Percentiles rank a stretch among this genome's conserved stretches.
These are phyloP conservation scores for Beaufortia kweichowensis DNA, from an alignment of 2,113 vertebrate genomes.

Conservation along the genomic window DNA sequence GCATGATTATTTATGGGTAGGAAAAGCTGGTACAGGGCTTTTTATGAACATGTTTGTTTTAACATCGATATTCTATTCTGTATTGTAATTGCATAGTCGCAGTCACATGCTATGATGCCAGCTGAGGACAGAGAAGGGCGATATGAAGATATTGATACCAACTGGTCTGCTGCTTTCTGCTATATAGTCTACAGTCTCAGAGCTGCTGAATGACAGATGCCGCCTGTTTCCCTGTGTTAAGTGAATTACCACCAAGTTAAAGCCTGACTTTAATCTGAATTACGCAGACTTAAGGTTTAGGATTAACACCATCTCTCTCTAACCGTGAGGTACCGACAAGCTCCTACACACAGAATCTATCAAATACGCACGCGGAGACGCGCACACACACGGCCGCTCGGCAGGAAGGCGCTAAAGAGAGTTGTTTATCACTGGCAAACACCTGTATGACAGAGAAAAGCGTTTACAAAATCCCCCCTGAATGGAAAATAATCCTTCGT, in stretches of 20 bases:
- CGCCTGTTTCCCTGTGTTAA: slow-evolving; percentile 41
- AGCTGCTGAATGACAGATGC: slow-evolving; percentile 20
- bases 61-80: neutral
- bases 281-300: slow-evolving; percentile 42
- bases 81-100: neutral
- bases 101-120: slow-evolving; percentile 11
- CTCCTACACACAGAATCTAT: slow-evolving; percentile 32
- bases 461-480: slow-evolving; percentile 39
- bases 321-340: slow-evolving; percentile 39
- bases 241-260: slow-evolving; percentile 51
- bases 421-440: slow-evolving; percentile 50
- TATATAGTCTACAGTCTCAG: slow-evolving; percentile 29
- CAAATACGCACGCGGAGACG: slow-evolving; percentile 1
- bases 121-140: slow-evolving; percentile 9
- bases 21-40: neutral
- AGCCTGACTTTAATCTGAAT: slow-evolving; percentile 48
- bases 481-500: slow-evolving; percentile 49
- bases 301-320: slow-evolving; percentile 46
- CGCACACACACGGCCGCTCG: neutral
- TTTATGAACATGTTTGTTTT: slow-evolving; percentile 6
- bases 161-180: neutral
- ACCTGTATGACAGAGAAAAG: slow-evolving; percentile 33
- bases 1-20: neutral
- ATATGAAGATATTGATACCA: slow-evolving; percentile 33
- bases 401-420: slow-evolving; percentile 19